phyloP scores from a whole-genome alignment of 1,140 invertebrate species.

The Tribolium madens region DNA sequence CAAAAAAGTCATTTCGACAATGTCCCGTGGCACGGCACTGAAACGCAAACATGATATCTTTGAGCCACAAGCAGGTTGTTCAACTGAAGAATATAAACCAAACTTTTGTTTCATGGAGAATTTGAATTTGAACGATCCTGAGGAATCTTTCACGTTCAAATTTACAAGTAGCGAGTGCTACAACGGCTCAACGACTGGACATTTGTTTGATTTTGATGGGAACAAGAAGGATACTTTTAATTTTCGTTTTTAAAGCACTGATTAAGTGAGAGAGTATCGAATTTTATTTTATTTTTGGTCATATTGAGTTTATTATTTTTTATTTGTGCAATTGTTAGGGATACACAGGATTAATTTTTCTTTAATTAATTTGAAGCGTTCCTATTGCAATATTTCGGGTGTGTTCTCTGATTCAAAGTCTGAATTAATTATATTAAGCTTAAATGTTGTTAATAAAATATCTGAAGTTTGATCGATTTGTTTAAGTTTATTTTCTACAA shows the following conservation, averaged over 20 bases:
- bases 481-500: not conserved
- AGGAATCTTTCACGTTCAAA: slow-evolving; percentile 36
- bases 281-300: slow-evolving; percentile 5
- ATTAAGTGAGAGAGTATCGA: not conserved
- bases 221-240: slow-evolving; percentile 25
- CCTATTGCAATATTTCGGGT: slow-evolving; percentile 7
- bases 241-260: slow-evolving; percentile 15
- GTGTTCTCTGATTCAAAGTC: not conserved
- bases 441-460: slow-evolving; percentile 13
- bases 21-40: not conserved
- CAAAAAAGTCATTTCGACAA: not conserved
- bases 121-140: not conserved
- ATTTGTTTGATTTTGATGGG: slow-evolving; percentile 24
- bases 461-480: slow-evolving; percentile 16
- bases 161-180: not conserved
- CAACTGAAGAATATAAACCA: slow-evolving; percentile 3
- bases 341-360: not conserved
- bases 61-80: not conserved
- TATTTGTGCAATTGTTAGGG: slow-evolving; percentile 16
- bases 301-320: not conserved
- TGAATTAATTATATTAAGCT: slow-evolving; percentile 9
- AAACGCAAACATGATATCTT: slow-evolving; percentile 37
- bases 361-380: not conserved
- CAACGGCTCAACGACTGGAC: slow-evolving; percentile 2
- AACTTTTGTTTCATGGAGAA: not conserved